Evolutionary conservation across 2,113 vertebrate genomes (phyloP).

Genomic region (Menura novaehollandiae): DNA sequence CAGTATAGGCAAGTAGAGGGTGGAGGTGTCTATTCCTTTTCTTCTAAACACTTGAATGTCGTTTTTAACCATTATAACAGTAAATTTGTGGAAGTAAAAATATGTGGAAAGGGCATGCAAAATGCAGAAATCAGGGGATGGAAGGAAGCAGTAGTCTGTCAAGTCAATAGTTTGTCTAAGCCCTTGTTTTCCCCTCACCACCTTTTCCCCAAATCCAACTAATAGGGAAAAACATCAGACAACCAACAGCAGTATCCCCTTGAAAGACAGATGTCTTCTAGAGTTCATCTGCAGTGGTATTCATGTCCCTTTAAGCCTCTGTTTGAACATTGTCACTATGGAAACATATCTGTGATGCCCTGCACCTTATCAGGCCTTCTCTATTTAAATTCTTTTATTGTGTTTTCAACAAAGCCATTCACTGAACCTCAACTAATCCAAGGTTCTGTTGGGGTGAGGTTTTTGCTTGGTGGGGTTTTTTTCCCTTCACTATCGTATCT

Average conservation of each 20-base stretch:
- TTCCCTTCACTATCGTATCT: neutral
- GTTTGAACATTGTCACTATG: slow-evolving; percentile 70
- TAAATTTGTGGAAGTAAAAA: neutral
- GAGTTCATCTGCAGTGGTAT: slow-evolving; percentile 21
- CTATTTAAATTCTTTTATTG: slow-evolving; percentile 69
- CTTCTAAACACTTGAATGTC: neutral
- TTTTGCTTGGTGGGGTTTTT: neutral
- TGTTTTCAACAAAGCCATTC: slow-evolving; percentile 70
- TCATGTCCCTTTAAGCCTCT: slow-evolving; percentile 51
- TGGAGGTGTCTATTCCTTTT: neutral
- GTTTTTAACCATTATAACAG: neutral
- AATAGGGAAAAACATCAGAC: neutral
- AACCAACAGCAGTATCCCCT: neutral
- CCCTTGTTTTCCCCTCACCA: neutral
- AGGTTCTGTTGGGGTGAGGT: slow-evolving; percentile 48
- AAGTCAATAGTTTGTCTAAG: neutral
- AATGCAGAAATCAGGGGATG: neutral
- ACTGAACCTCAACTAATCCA: slow-evolving; percentile 77
- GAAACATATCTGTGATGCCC: slow-evolving; percentile 67
- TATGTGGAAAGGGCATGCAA: neutral
- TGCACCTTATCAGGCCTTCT: slow-evolving; percentile 65
- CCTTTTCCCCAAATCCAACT: neutral
- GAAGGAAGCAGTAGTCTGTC: neutral
- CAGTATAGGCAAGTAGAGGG: neutral
- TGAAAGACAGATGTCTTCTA: slow-evolving; percentile 12